Evolutionary conservation across 1,140 invertebrate species (phyloP), one percentile per base, ranked within the genome.

Genomic region (Anoplolepis gracilipes): DNA sequence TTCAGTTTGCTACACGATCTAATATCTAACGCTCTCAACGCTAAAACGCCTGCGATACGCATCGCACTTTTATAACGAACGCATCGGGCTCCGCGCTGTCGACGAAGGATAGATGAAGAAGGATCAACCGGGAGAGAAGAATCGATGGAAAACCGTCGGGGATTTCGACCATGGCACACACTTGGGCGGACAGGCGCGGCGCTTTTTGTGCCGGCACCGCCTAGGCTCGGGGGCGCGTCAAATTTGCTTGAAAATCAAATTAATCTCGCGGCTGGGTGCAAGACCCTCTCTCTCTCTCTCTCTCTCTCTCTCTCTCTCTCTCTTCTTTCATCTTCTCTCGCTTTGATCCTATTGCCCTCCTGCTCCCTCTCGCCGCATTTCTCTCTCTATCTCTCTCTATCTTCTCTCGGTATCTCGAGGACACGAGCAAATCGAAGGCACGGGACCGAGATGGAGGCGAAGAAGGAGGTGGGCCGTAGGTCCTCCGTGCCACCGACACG

Each of bases 171-270:
- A 72, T 67, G 79, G 87, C 78, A 77, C 86, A 76, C 85, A 87
- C 55, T 49, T 85, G 72, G 67, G 88, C 90, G 91, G 87, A 87
- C 67, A 57, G 87, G 42, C 82, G 88, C 90, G 91, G 87, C 75
- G 49, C 78, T 84, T 90, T 92, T 92, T 92, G 92, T 92, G 87
- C 85, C 39, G 82, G 85, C 42, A 82, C 87, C 90, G 87, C 77
- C 85, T 90, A 87, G 86, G 87, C 87, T 91, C 87, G 84, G 78
- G 90, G 91, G 90, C 92, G 91, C 92, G 92, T 93, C 92, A 93
- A 93, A 93, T 93, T 93, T 93, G 92, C 85, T 93, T 93, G 92
- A 93, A 93, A 93, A 93, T 93, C 92, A 93, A 93, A 93, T 93
- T 93, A 93, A 93, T 93, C 92, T 93, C 92, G 90, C 91, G 91